Percentiles rank a stretch among this genome's conserved stretches.
These are phyloP conservation scores for Spea multiplicata DNA, from an alignment of 2,113 vertebrate species.

Conservation along the genomic window DNA sequence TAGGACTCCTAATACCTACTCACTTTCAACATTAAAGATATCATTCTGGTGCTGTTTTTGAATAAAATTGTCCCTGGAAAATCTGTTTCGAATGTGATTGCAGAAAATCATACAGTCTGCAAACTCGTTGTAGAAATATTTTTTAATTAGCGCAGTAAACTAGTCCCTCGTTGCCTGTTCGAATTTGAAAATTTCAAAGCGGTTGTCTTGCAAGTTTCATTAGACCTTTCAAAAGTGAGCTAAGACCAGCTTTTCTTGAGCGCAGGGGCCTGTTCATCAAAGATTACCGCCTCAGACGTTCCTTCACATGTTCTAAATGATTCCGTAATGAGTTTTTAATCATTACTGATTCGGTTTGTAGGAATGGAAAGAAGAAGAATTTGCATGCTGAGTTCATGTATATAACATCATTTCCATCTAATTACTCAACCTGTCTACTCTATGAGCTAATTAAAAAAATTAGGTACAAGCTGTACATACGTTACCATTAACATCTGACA, in stretches of 20 bases:
- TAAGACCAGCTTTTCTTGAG: slow-evolving; percentile 1
- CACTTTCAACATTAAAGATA: too few relatives aligned
- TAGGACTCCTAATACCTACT: too few relatives aligned
- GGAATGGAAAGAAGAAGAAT: slow-evolving; percentile 1
- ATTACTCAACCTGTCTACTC: slow-evolving; percentile 20
- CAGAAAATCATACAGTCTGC: not conserved
- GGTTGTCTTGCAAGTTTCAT: slow-evolving; percentile 16
- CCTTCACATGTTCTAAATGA: slow-evolving; percentile 37
- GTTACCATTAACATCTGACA: slow-evolving; percentile 14
- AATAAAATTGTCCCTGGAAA: too few relatives aligned
- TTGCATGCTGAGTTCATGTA: slow-evolving; percentile 12
- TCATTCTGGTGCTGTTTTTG: too few relatives aligned
- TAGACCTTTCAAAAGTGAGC: slow-evolving; percentile 31
- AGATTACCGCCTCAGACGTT: slow-evolving; percentile 23
- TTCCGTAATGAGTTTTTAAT: slow-evolving; percentile 34
- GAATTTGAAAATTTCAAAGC: slow-evolving; percentile 24
- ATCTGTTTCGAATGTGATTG: not conserved
- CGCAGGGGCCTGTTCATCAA: slow-evolving; percentile 35
- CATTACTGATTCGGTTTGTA: slow-evolving; percentile 31
- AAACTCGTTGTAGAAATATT: not conserved
- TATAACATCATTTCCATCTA: not conserved
- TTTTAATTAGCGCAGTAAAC: slow-evolving; percentile 29
- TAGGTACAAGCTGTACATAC: slow-evolving; percentile 5
- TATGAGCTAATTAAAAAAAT: slow-evolving; percentile 16
- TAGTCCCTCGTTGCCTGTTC: slow-evolving; percentile 24